Base-by-base conservation (phyloP, 2,888 invertebrate genomes). In the Hydraecia micacea region DNA sequence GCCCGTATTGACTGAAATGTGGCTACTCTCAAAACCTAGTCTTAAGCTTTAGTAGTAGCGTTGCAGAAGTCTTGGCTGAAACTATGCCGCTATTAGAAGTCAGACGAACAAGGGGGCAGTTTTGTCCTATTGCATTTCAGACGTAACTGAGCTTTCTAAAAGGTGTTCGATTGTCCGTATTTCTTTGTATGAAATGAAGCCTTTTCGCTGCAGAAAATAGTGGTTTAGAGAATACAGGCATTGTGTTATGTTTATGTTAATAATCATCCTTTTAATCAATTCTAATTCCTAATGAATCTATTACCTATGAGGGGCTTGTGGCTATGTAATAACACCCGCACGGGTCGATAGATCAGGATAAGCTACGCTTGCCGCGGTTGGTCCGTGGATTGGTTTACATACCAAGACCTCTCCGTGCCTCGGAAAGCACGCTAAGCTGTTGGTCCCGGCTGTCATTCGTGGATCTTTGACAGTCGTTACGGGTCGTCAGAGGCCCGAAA, bases 61-160 rank as follows among this genome's bases (percentile, higher is more conserved):
- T 32, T 9, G 73, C 66, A 52, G 13, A 55, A 79, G 46, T 65
- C 32, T 66, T 32, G 11, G 3, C 32, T n/a, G 6, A 68, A 68
- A 73, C 80, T 75, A 79, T 79, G 69, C 21, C 55, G 58, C 68
- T 69, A 63, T 65, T n/a, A 49, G 68, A 66, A 79, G 21, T 60
- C n/a, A 21, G 28, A 25, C 42, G 25, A 63, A 46, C 72, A 21
- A 49, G 11, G 2, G n/a, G 3, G 2, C 21, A 73, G 58, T 58
- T 66, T n/a, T 4, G 25, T 39, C 18, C 49, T 13, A 67, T 66
- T 49, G 49, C 58, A 78, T 73, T 79, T 60, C 21, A 6, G 2
- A 42, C 15, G 21, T 21, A 21, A 25, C 58, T 72, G 18, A 8
- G n/a, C 11, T 49, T 58, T 42, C n/a, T 58, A 39, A 39, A 32